These are phyloP conservation scores for Eulimnadia texana DNA, from an alignment of 1,140 invertebrate genomes.

Conservation along the genomic window DNA sequence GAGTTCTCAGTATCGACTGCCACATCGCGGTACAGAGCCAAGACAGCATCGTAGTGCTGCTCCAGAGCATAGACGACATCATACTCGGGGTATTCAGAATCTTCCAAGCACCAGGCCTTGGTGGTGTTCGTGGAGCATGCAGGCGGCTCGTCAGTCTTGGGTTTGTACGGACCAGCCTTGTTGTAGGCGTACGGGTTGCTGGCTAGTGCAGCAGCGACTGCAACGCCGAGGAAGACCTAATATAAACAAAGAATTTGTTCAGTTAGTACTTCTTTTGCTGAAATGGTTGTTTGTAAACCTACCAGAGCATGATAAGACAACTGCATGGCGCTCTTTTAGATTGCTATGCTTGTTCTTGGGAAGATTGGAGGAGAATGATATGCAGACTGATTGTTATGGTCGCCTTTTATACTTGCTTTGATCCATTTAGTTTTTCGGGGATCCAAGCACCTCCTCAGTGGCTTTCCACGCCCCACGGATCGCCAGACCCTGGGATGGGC, in stretches of 20 bases:
- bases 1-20: conserved; percentile 21
- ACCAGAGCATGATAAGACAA: conserved; percentile 7
- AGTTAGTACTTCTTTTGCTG: not conserved
- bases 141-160: conserved; percentile 16
- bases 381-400: not conserved
- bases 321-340: not conserved
- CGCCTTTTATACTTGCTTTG: not conserved
- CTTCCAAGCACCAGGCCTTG: conserved; percentile 23
- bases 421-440: not conserved
- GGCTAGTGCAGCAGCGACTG: not conserved
- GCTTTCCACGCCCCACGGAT: no score
- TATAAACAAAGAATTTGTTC: not conserved
- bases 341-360: not conserved
- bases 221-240: not conserved
- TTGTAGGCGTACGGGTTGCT: not conserved
- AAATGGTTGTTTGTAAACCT: not conserved
- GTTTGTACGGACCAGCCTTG: not conserved
- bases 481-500: not conserved
- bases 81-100: conserved; percentile 23
- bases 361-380: not conserved
- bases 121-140: conserved; percentile 21
- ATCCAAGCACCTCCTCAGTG: no score
- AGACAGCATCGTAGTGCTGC: conserved; percentile 19
- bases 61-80: conserved; percentile 17
- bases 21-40: conserved; percentile 22